These are phyloP conservation scores for Grus americana DNA, from an alignment of 2,113 vertebrate species.

Conservation along the genomic window DNA sequence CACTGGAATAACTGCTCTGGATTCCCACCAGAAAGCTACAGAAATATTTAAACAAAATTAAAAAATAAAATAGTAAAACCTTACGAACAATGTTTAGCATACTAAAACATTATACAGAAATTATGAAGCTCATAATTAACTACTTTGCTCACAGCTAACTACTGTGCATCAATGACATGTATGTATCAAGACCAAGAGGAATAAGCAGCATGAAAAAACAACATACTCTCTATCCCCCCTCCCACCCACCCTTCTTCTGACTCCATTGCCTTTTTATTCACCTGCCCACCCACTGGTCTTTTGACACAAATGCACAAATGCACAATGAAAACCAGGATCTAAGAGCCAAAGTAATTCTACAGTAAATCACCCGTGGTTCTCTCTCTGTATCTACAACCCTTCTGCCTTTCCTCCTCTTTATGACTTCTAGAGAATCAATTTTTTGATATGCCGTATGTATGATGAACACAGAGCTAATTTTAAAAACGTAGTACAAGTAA, in stretches of 20 bases:
- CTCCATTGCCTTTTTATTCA: neutral
- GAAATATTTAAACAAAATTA: neutral
- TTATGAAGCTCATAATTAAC: neutral
- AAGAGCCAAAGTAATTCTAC: neutral
- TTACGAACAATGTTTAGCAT: neutral
- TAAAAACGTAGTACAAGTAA: neutral
- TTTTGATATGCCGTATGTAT: accelerated
- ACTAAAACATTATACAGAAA: neutral
- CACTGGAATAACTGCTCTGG: neutral
- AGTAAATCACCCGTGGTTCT: neutral
- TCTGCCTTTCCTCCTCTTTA: neutral
- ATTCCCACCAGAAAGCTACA: neutral
- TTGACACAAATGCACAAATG: neutral
- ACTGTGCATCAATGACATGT: constrained; percentile 45
- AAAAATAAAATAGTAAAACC: neutral
- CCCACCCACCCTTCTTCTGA: neutral
- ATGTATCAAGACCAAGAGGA: constrained; percentile 27
- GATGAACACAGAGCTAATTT: neutral
- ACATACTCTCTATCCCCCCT: too few relatives aligned
- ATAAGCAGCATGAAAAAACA: neutral
- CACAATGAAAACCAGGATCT: neutral
- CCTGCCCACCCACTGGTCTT: neutral
- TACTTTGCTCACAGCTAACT: neutral
- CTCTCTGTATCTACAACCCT: neutral
- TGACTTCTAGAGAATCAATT: neutral